Evolutionary conservation across 2,888 invertebrate species (phyloP), one percentile per base, ranked within the genome.

Genomic region (Melanotus villosus): DNA sequence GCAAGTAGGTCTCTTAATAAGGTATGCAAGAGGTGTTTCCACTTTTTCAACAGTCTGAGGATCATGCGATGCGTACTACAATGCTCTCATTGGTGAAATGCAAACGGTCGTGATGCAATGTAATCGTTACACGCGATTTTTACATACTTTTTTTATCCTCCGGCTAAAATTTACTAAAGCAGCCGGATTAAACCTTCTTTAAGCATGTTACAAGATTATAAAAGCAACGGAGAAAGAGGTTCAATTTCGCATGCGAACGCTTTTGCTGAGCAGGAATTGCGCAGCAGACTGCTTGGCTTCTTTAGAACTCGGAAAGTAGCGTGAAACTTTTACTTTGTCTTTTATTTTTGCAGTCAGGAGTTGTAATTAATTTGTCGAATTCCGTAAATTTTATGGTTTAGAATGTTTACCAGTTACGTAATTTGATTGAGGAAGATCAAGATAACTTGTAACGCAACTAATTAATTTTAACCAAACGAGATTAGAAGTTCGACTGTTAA

Each of bases 251-350:
- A 5, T 26, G n/a, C 12, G 7, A 26, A 26, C 3, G 7, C 26
- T 26, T 7, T 3, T 26, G 21, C 14, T 45, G 3, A 26, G 30
- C 18, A 41, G 56, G 43, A 65, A 65, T 47, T 41, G 43, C 57
- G n/a, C 56, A 19, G 45, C 36, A 65, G 45, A 57, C 65, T 57
- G 57, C 65, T 10, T 65, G 36, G 30, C 65, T 57, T 65, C 65
- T 57, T 41, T 34, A 19, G 41, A 41, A 19, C 65, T 57, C 57
- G 16, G 54, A 63, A 63, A 54, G 63, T 65, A 45, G 65, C 23
- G 26, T 59, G 43, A 12, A 23, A 65, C 66, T 66, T 66, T 66
- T 59, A 66, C 58, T 59, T 56, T 36, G 59, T 60, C 14, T 38
- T 50, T 45, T 34, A 36, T 16, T 36, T 47, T 60, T 34, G 18